Evolutionary conservation across 2,888 invertebrate species (phyloP).

Genomic region (Drosophila kuntzei): DNA sequence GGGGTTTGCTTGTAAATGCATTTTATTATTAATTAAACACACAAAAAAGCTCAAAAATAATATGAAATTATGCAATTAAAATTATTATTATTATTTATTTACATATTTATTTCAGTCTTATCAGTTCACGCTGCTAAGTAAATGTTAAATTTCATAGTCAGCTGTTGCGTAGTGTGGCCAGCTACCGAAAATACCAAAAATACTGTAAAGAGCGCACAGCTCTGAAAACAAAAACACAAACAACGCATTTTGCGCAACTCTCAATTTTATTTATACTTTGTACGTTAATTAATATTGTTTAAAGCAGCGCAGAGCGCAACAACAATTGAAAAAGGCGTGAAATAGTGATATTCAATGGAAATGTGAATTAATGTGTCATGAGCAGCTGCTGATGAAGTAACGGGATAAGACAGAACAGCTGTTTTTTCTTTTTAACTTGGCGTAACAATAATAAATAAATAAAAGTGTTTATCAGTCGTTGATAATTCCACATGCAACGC

Average conservation of each 20-base stretch:
- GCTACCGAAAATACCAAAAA: constrained; percentile 10
- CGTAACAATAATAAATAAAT: background rate
- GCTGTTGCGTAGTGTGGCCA: constrained; percentile 26
- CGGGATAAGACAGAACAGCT: constrained; percentile 40
- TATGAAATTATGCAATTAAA: background rate
- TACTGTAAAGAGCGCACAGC: background rate
- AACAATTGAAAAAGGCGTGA: constrained; percentile 13
- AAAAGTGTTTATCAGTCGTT: constrained; percentile 3
- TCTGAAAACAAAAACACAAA: constrained; percentile 1
- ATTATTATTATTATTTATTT: no score
- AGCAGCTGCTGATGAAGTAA: constrained; percentile 21
- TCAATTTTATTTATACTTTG: background rate
- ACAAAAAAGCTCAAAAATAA: background rate
- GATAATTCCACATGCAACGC: constrained; percentile 23
- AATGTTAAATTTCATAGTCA: constrained; percentile 2
- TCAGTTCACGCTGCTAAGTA: no score
- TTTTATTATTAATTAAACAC: background rate
- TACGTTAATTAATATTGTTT: constrained; percentile 43
- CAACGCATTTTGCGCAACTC: constrained; percentile 6
- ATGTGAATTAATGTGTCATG: constrained; percentile 10
- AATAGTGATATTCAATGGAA: constrained; percentile 10
- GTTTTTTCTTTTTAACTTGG: background rate
- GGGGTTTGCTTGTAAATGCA: background rate
- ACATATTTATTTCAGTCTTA: no score
- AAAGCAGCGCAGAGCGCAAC: constrained; percentile 19